These are phyloP conservation scores for Ceuthmochares aereus DNA, from an alignment of 2,113 vertebrate species.

Conservation along the genomic window DNA sequence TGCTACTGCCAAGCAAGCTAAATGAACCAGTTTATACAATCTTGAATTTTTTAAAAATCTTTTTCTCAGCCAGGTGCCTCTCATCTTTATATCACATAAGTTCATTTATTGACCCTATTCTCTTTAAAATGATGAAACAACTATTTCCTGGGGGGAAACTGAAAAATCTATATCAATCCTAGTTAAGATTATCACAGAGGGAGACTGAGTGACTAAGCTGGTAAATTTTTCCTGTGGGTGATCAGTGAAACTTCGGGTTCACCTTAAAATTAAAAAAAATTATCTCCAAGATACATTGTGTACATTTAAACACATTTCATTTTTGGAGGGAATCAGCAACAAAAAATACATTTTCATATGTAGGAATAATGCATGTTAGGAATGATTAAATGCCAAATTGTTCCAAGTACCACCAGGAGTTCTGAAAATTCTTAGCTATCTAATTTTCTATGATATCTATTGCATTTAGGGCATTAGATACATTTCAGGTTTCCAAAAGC, in stretches of 20 bases:
- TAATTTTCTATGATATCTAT: background rate
- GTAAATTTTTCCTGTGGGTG: background rate
- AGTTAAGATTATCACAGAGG: background rate
- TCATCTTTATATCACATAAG: background rate
- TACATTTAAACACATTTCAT: background rate
- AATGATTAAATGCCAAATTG: background rate
- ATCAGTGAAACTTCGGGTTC: background rate
- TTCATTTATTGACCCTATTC: background rate
- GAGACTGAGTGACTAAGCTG: background rate
- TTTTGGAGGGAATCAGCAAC: background rate
- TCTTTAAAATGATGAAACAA: background rate
- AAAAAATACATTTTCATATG: background rate
- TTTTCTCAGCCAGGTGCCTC: background rate
- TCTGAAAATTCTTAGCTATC: background rate
- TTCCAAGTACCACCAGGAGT: background rate
- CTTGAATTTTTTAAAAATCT: background rate
- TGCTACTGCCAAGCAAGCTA: background rate
- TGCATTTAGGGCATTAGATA: background rate
- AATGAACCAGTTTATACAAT: background rate
- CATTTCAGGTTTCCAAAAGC: background rate
- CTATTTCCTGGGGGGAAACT: background rate
- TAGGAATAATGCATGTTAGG: background rate
- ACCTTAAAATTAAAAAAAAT: background rate
- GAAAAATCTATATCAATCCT: background rate
- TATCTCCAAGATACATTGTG: background rate